Percentiles rank a stretch among this genome's conserved stretches.
Evolutionary conservation across 2,113 vertebrate species (phyloP).

Genomic region (Thymallus thymallus): DNA sequence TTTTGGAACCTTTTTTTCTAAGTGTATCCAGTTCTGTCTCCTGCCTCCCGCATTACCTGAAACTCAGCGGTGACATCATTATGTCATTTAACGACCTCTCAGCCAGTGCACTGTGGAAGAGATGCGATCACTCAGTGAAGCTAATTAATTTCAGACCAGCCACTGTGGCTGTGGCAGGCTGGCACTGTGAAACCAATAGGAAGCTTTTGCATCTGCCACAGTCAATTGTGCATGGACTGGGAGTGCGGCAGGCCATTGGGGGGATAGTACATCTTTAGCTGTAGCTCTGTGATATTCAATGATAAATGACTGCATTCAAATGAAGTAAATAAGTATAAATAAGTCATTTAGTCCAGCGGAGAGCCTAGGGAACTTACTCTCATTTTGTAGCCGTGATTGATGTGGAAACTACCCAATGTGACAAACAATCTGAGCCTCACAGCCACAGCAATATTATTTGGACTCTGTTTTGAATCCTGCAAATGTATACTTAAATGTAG

Average conservation of each 20-base stretch:
- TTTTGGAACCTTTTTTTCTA: too few relatives aligned
- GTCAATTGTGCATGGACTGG: background rate
- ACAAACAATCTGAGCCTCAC: constrained; percentile 1
- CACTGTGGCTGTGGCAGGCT: background rate
- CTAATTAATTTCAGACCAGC: constrained; percentile 18
- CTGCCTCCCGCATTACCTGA: constrained; percentile 41
- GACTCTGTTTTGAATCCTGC: background rate
- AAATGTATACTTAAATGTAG: background rate
- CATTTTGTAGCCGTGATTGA: background rate
- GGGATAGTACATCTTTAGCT: background rate
- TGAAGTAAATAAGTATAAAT: constrained; percentile 6
- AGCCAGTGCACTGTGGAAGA: constrained; percentile 15
- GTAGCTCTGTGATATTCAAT: background rate
- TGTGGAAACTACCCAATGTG: background rate
- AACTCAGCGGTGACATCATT: constrained; percentile 42
- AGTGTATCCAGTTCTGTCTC: constrained; percentile 29
- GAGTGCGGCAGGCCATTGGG: background rate
- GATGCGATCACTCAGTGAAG: constrained; percentile 1
- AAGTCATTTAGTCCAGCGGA: background rate
- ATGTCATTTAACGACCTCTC: constrained; percentile 45
- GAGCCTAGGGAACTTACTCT: background rate
- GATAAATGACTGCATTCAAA: constrained; percentile 3
- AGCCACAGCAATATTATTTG: constrained; percentile 1
- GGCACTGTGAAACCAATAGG: background rate
- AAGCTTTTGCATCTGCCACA: background rate